Percentiles rank a stretch among this genome's conserved stretches.
Evolutionary conservation across 2,888 invertebrate species (phyloP).

Genomic region (Dryobota labecula): DNA sequence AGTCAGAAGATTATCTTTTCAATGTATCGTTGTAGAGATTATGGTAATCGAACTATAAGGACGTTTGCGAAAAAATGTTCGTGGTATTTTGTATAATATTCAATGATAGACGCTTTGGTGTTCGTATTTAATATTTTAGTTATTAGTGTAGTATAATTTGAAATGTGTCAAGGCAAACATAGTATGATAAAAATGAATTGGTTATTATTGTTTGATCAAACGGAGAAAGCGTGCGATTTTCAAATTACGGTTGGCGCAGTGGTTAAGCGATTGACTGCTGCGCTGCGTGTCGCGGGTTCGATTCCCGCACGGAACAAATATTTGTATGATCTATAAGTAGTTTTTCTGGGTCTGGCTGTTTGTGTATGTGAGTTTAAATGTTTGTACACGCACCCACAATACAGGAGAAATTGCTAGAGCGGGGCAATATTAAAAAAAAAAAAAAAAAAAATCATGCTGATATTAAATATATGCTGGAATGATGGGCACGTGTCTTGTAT

Average conservation of each 20-base stretch:
- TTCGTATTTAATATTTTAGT: background rate
- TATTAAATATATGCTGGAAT: too few relatives aligned
- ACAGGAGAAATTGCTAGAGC: too few relatives aligned
- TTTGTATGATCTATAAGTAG: too few relatives aligned
- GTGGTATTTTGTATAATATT: constrained; percentile 21
- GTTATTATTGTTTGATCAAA: background rate
- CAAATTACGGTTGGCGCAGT: background rate
- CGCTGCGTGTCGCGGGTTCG: too few relatives aligned
- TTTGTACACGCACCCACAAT: too few relatives aligned
- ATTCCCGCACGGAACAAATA: too few relatives aligned
- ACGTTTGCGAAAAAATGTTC: constrained; percentile 17
- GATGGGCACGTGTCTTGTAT: constrained; percentile 1
- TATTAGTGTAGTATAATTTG: background rate
- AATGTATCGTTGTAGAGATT: constrained; percentile 54
- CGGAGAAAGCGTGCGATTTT: background rate
- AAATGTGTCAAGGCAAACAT: background rate
- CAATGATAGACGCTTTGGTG: background rate
- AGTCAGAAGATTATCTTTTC: constrained; percentile 63
- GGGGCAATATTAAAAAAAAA: too few relatives aligned
- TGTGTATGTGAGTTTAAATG: too few relatives aligned
- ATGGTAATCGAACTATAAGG: constrained; percentile 44
- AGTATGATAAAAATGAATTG: background rate
- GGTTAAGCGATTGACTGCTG: too few relatives aligned
- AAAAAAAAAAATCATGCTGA: too few relatives aligned
- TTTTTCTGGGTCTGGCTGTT: too few relatives aligned